Evolutionary conservation across 2,888 invertebrate species (phyloP).

Genomic region (Apamea anceps): DNA sequence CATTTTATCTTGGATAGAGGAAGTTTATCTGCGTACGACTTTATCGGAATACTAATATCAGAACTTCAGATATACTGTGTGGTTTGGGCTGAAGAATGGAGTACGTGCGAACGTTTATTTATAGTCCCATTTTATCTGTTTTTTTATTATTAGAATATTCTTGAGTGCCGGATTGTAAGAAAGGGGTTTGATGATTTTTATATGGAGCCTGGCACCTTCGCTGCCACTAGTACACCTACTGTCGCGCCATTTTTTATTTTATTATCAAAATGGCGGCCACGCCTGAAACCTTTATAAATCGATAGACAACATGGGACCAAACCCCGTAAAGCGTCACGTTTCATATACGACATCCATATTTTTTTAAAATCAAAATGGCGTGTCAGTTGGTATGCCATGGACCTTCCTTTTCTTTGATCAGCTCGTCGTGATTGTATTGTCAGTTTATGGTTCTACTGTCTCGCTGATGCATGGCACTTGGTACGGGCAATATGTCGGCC

Average conservation of each 20-base stretch:
- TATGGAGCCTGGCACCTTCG: not conserved
- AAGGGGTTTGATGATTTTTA: not conserved
- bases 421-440: not conserved
- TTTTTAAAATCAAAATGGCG: too few relatives aligned
- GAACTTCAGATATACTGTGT: constrained; percentile 15
- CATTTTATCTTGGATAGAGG: constrained; percentile 52
- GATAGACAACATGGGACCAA: not conserved
- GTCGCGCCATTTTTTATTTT: not conserved
- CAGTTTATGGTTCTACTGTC: not conserved
- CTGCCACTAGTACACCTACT: not conserved
- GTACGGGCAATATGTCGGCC: not conserved
- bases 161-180: not conserved
- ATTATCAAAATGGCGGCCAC: not conserved
- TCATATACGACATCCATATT: too few relatives aligned
- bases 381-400: too few relatives aligned
- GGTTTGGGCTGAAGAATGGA: constrained; percentile 18
- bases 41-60: constrained; percentile 53
- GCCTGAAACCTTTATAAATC: not conserved
- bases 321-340: not conserved
- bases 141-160: not conserved
- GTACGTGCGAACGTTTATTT: constrained; percentile 17
- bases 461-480: not conserved
- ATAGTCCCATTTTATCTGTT: not conserved
- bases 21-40: constrained; percentile 49
- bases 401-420: too few relatives aligned